A percentile compares a stretch with the other conserved stretches of the same genome.
These are phyloP conservation scores for Rhea americana DNA, from an alignment of 2,113 vertebrate species.

Conservation along the genomic window DNA sequence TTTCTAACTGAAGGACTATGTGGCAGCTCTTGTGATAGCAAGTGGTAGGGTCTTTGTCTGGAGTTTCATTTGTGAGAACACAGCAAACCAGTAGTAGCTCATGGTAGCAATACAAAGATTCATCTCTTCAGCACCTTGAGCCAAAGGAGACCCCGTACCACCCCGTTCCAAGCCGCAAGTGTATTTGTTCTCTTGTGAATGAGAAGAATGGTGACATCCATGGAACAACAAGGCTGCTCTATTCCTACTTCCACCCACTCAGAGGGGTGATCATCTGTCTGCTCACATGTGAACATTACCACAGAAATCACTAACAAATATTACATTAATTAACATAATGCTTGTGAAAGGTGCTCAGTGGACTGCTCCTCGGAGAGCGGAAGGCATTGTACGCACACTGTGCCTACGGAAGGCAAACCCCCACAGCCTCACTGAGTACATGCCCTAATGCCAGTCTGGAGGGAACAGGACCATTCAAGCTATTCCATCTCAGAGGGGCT, in stretches of 20 bases:
- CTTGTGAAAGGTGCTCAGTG: slow-evolving; percentile 30
- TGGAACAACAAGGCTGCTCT: slow-evolving; percentile 60
- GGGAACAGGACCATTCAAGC: background rate
- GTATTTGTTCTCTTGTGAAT: background rate
- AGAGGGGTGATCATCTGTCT: background rate
- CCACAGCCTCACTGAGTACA: background rate
- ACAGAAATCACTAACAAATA: background rate
- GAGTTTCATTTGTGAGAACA: background rate
- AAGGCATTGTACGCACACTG: background rate
- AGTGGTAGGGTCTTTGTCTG: background rate
- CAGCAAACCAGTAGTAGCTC: background rate
- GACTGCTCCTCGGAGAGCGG: background rate
- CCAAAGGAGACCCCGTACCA: slow-evolving; percentile 23
- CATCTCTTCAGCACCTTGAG: background rate
- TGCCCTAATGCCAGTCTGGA: background rate
- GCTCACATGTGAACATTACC: background rate
- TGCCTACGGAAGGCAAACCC: background rate
- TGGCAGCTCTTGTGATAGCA: background rate
- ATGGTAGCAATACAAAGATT: background rate
- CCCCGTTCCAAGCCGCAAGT: background rate
- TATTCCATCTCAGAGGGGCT: background rate
- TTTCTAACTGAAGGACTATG: background rate
- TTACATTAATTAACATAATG: background rate
- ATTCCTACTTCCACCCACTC: slow-evolving; percentile 47
- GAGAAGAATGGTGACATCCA: slow-evolving; percentile 56